phyloP scores from a whole-genome alignment of 2,797 vertebrate species.

The Tokudaia muenninki region DNA sequence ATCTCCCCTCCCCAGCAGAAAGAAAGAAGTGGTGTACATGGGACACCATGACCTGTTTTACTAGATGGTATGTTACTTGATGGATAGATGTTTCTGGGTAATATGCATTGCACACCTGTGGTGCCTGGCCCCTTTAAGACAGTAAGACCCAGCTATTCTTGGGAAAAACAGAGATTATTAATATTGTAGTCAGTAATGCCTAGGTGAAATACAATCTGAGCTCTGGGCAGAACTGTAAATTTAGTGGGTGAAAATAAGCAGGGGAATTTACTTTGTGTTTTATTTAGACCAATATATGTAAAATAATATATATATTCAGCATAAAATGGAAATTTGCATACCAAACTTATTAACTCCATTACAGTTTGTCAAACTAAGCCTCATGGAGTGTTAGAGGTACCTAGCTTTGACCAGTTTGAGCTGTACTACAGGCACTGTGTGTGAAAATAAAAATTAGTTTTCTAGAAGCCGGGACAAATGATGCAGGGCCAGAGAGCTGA shows the following conservation, averaged over 20 bases:
- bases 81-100: no score
- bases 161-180: background rate
- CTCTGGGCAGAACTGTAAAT: background rate
- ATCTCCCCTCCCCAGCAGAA: background rate
- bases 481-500: background rate
- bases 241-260: no score
- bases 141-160: background rate
- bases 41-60: background rate
- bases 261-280: no score
- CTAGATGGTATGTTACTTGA: background rate
- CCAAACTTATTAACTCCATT: background rate
- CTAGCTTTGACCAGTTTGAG: background rate
- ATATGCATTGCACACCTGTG: background rate
- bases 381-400: background rate
- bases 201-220: background rate
- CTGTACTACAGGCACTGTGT: background rate
- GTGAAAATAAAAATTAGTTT: background rate
- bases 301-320: background rate
- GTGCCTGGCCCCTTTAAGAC: background rate
- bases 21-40: background rate
- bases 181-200: background rate
- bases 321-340: background rate
- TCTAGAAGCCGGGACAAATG: background rate
- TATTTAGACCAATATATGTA: background rate
- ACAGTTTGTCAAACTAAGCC: background rate